Percentiles rank a stretch among this genome's conserved stretches.
These are phyloP conservation scores for Machimus rusticus DNA, from an alignment of 2,888 invertebrate species.

Conservation along the genomic window DNA sequence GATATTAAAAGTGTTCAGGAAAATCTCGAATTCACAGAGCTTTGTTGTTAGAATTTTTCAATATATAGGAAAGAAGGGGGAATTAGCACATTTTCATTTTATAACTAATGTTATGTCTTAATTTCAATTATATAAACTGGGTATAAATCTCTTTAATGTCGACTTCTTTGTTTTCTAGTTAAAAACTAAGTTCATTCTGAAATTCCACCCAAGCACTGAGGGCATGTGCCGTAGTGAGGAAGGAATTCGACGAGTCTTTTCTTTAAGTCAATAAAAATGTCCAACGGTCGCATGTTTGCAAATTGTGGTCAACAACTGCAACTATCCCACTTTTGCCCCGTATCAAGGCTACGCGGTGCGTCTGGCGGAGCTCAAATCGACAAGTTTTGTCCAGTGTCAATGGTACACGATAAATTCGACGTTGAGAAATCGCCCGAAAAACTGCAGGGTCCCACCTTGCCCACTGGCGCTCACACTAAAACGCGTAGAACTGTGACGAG, in stretches of 20 bases:
- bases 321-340: background rate
- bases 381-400: slow-evolving; percentile 15
- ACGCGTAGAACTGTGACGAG: background rate
- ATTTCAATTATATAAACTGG: too few species aligned
- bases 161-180: too few species aligned
- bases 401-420: slow-evolving; percentile 7
- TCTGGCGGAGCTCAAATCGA: background rate
- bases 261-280: background rate
- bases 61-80: too few species aligned
- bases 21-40: too few species aligned
- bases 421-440: slow-evolving; percentile 19
- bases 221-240: background rate
- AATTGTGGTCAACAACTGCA: background rate
- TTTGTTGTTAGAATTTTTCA: too few species aligned
- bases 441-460: background rate
- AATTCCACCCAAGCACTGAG: too few species aligned
- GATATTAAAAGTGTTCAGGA: too few species aligned
- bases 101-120: too few species aligned
- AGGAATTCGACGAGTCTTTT: background rate
- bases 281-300: background rate
- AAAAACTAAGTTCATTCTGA: too few species aligned
- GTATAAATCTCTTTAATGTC: too few species aligned
- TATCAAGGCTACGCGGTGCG: background rate
- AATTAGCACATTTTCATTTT: too few species aligned
- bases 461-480: background rate